Evolutionary conservation across 2,113 vertebrate species (phyloP).

Genomic region (Oplegnathus fasciatus): DNA sequence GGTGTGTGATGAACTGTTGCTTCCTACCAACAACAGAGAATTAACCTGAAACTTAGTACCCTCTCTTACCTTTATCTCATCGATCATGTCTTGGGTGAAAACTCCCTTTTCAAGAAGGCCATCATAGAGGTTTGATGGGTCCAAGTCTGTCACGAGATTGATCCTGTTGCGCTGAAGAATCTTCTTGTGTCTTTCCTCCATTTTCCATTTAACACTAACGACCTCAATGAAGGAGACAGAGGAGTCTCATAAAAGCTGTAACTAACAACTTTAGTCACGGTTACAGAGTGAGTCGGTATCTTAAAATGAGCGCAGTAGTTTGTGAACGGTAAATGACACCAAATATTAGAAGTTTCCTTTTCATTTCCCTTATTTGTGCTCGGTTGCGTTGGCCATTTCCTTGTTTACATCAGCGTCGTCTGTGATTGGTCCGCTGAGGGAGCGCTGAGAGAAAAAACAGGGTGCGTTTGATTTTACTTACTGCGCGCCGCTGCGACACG

Average conservation of each 20-base stretch:
- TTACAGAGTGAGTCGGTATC: no score
- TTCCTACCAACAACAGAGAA: not conserved
- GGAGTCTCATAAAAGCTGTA: not conserved
- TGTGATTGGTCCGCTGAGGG: constrained; percentile 66
- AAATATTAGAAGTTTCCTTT: not conserved
- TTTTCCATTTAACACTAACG: constrained; percentile 57
- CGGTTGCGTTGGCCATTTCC: constrained; percentile 62
- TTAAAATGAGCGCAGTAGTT: not conserved
- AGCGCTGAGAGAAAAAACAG: accelerated
- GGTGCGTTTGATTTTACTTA: constrained; percentile 1
- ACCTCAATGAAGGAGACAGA: not conserved
- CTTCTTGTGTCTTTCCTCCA: constrained; percentile 86
- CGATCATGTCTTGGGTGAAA: constrained; percentile 91
- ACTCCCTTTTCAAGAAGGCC: constrained; percentile 84
- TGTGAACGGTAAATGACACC: not conserved
- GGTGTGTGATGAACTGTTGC: no score
- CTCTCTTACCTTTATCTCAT: constrained; percentile 89
- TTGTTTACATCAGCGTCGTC: constrained; percentile 74
- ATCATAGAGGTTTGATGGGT: constrained; percentile 85
- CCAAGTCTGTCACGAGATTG: constrained; percentile 84
- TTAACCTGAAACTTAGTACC: no score
- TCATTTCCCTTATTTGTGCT: not conserved
- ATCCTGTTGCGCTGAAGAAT: constrained; percentile 83
- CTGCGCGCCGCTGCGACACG: accelerated
- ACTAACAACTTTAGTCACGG: no score